These are phyloP conservation scores for Drosophila rufa DNA, from an alignment of 1,140 invertebrate species.

Conservation along the genomic window DNA sequence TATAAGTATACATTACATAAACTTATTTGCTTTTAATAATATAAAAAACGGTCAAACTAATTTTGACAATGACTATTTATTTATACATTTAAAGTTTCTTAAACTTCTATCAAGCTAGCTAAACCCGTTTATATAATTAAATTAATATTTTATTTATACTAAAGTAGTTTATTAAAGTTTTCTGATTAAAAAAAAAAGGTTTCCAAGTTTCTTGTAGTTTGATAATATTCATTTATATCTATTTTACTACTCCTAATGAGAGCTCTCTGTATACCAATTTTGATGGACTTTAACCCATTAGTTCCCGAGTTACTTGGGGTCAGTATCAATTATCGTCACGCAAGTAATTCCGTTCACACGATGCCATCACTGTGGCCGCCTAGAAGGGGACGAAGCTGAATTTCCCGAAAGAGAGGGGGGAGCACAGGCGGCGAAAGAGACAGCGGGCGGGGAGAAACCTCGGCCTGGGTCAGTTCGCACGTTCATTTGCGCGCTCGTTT, in stretches of 20 bases:
- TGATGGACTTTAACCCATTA: background rate
- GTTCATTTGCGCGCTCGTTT: conserved; percentile 76
- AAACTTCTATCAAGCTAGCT: no score
- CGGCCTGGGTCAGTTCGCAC: conserved; percentile 76
- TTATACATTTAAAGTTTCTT: background rate
- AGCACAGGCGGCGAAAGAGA: background rate
- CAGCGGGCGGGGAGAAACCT: conserved; percentile 3
- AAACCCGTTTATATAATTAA: no score
- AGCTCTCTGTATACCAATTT: background rate
- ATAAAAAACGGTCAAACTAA: no score
- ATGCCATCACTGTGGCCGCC: conserved; percentile 6
- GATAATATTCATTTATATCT: no score
- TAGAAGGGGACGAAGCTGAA: background rate
- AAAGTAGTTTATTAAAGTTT: no score
- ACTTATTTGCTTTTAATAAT: no score
- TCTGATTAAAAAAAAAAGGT: no score
- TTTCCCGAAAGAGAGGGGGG: background rate
- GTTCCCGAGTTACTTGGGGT: background rate
- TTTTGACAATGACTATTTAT: background rate
- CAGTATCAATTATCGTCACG: background rate
- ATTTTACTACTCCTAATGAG: background rate
- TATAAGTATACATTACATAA: no score
- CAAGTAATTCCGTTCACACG: background rate
- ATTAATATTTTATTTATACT: no score
- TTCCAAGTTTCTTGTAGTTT: background rate